Percentiles rank a stretch among this genome's conserved stretches.
phyloP scores from a whole-genome alignment of 2,113 vertebrate species.

The Coptodon bakossiorum region DNA sequence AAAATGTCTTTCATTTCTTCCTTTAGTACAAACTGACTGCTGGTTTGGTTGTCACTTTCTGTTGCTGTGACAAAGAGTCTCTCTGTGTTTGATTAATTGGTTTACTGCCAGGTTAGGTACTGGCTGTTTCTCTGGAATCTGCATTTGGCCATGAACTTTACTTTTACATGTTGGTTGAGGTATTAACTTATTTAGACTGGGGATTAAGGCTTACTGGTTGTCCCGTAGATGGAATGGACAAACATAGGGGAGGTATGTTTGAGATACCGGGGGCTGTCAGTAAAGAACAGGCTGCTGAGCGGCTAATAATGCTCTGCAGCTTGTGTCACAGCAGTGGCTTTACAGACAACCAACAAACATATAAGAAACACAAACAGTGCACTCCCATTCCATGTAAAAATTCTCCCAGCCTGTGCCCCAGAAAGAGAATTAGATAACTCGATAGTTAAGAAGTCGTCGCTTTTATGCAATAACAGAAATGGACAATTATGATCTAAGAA shows the following conservation, averaged over 20 bases:
- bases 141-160: conserved; percentile 65
- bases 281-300: conserved; percentile 32
- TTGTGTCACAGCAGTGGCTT: neutral
- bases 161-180: conserved; percentile 61
- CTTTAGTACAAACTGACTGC: neutral
- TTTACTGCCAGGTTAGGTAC: conserved; percentile 47
- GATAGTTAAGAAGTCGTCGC: neutral
- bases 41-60: neutral
- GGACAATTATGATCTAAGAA: neutral
- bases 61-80: conserved; percentile 14
- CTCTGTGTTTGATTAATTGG: conserved; percentile 42
- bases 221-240: conserved; percentile 56
- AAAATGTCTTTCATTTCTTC: neutral
- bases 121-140: conserved; percentile 53
- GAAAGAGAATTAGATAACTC: neutral
- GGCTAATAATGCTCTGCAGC: neutral
- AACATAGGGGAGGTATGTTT: conserved; percentile 53
- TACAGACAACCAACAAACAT: neutral
- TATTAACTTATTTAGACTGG: conserved; percentile 65
- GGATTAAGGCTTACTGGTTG: conserved; percentile 54
- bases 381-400: neutral
- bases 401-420: neutral
- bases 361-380: neutral
- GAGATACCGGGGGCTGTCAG: conserved; percentile 29
- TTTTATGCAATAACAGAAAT: neutral